Percentiles rank a stretch among this genome's conserved stretches.
phyloP scores from a whole-genome alignment of 2,888 invertebrate species.

The Drosophila kanekoi region DNA sequence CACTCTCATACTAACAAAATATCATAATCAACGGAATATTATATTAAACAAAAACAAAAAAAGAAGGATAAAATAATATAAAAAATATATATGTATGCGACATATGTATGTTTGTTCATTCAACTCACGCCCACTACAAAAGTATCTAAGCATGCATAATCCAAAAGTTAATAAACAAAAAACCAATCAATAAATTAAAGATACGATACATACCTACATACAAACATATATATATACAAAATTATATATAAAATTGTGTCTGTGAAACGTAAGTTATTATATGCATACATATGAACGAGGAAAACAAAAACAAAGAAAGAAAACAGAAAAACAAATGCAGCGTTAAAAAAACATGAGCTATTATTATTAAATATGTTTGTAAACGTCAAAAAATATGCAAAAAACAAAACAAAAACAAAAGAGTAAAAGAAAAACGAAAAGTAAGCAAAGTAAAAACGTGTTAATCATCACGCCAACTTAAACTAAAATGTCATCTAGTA shows the following conservation, averaged over 20 bases:
- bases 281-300: constrained; percentile 46
- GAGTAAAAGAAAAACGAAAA: neutral
- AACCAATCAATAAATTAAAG: constrained; percentile 44
- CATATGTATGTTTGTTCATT: constrained; percentile 68
- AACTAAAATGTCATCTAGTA: constrained; percentile 41
- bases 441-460: constrained; percentile 14
- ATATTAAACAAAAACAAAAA: constrained; percentile 16
- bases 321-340: neutral
- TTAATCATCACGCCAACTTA: constrained; percentile 30
- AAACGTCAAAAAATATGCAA: constrained; percentile 47
- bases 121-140: constrained; percentile 59
- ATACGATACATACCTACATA: constrained; percentile 44
- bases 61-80: constrained; percentile 14
- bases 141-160: constrained; percentile 55
- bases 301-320: neutral
- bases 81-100: constrained; percentile 48
- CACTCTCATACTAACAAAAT: constrained; percentile 46
- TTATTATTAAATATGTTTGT: constrained; percentile 70
- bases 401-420: constrained; percentile 1
- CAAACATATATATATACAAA: constrained; percentile 40
- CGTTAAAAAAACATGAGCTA: constrained; percentile 54
- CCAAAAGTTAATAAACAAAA: constrained; percentile 58
- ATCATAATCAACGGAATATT: constrained; percentile 54
- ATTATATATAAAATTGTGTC: constrained; percentile 66
- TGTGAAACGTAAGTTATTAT: constrained; percentile 75